phyloP scores from a whole-genome alignment of 2,113 vertebrate species.

The Actenoides hombroni region DNA sequence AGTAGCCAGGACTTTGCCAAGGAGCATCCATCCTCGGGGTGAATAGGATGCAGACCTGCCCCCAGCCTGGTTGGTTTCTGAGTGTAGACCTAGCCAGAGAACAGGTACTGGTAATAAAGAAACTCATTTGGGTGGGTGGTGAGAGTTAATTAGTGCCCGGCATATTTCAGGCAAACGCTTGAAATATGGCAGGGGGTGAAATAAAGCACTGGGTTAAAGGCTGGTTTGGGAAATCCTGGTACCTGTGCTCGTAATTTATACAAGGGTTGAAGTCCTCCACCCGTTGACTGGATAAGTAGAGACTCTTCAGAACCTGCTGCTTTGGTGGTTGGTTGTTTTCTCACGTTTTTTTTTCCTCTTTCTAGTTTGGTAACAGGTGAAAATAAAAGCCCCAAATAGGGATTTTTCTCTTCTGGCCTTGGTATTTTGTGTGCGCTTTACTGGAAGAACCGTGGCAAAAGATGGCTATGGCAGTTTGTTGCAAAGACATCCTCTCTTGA shows the following conservation, averaged over 20 bases:
- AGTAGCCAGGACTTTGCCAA: not conserved
- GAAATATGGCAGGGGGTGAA: not conserved
- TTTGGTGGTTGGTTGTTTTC: not conserved
- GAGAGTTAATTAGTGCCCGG: not conserved
- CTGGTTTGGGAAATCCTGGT: not conserved
- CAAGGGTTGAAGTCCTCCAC: not conserved
- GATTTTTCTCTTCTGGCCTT: not conserved
- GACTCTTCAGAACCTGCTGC: not conserved
- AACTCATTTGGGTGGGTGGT: not conserved
- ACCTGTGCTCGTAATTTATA: not conserved
- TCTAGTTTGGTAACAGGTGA: not conserved
- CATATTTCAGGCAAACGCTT: not conserved
- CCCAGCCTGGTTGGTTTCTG: not conserved
- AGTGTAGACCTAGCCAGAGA: not conserved
- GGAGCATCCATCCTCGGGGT: not conserved
- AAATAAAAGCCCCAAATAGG: not conserved
- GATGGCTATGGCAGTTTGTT: not conserved
- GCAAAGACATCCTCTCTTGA: not conserved
- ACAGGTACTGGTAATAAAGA: not conserved
- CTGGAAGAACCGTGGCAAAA: not conserved
- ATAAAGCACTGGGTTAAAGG: not conserved
- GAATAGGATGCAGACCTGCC: not conserved
- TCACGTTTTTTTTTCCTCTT: not conserved
- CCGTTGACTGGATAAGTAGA: not conserved
- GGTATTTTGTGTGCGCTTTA: not conserved